Evolutionary conservation across 2,797 vertebrate species (phyloP), one percentile per base, ranked within the genome.

Genomic region (Thalassophryne amazonica): DNA sequence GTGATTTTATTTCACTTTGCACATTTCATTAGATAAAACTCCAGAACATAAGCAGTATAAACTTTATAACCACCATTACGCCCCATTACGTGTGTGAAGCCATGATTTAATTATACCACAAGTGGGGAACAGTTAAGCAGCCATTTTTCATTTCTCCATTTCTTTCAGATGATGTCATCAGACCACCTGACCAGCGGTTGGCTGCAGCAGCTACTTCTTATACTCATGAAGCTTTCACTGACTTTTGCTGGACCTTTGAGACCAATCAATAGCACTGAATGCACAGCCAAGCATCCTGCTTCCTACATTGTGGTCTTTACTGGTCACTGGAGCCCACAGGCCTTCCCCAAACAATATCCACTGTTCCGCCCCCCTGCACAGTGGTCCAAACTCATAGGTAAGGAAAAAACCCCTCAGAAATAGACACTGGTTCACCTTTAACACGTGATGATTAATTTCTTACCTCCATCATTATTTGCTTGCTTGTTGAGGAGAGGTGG

Each of bases 371-470:
- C 92, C 12, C 92, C 92, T 6, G 92, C 92, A 4, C 92, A 93
- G 86, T 93, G 91, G 91, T 93, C 92, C 70, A 91, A 92, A 65
- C 88, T 93, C 54, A 80, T 92, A 70, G 92, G 91, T 93, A 76
- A 89, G 88, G 35, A 33, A 35, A 49, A 7, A 3, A 3, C 15
- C 7, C 7, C 5, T 1, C 22, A 2, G 12, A 34, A 17, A 16
- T 46, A 25, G 15, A 25, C 25, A 29, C 1, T 0, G 13, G 8
- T 45, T n/a, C n/a, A n/a, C n/a, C n/a, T n/a, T n/a, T 23, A 6
- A 19, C 11, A 7, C 8, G 41, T 56, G 39, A 37, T 7, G 23
- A 21, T 3, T 0, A 1, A 16, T 17, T 27, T 25, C 16, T 38
- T 2, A 21, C n/a, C n/a, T n/a, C n/a, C n/a, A n/a, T n/a, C n/a